Evolutionary conservation across 2,888 invertebrate genomes (phyloP).

Genomic region (Leptopilina drosophilae): DNA sequence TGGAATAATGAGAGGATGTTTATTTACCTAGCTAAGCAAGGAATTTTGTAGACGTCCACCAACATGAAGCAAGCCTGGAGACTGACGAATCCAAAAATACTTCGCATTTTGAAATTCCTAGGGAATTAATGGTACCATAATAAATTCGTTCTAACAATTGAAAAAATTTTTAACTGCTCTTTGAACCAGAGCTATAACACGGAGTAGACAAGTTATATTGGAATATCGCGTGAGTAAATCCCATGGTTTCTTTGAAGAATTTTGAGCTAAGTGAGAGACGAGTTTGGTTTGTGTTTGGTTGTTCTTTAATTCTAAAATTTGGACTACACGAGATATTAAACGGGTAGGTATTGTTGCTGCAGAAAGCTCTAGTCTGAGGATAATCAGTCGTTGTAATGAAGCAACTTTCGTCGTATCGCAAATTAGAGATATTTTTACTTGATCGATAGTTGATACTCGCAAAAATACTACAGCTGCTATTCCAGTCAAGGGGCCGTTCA

Average conservation of each 20-base stretch:
- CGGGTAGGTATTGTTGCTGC: constrained; percentile 40
- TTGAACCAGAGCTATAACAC: background rate
- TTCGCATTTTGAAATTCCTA: background rate
- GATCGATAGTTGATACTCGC: background rate
- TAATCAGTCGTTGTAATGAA: constrained; percentile 7
- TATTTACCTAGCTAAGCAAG: background rate
- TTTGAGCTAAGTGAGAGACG: background rate
- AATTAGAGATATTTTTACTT: background rate
- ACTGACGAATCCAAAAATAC: background rate
- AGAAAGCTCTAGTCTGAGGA: constrained; percentile 47
- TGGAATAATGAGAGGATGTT: background rate
- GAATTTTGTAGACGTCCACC: background rate
- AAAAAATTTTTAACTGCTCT: background rate
- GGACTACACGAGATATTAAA: constrained; percentile 13
- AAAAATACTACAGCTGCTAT: constrained; percentile 15
- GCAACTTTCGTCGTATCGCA: constrained; percentile 1
- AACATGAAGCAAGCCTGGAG: background rate
- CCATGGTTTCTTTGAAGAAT: background rate
- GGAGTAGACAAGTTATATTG: background rate
- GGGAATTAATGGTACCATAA: background rate
- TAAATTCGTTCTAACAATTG: background rate
- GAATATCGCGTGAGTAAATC: background rate
- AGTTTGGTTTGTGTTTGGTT: background rate
- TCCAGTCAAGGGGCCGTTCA: too few relatives aligned
- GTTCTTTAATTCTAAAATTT: background rate